Conservation (phyloP, 2,797 vertebrate genomes). For the Euthynnus affinis region DNA sequence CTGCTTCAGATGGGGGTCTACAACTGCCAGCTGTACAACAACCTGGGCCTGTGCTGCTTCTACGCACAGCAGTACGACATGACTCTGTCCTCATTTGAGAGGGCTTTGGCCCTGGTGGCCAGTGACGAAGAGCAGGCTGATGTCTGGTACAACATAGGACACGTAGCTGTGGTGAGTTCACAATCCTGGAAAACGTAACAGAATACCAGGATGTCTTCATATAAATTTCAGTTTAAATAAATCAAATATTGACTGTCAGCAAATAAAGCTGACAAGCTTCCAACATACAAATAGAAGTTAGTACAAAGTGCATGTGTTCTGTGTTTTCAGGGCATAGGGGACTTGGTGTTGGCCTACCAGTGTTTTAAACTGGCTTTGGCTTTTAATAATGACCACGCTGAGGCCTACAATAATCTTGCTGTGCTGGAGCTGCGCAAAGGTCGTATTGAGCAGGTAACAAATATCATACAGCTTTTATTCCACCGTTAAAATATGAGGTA, state of each 20-base stretch:
- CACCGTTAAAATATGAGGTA: slow-evolving; percentile 7
- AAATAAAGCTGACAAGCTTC: slow-evolving; percentile 3
- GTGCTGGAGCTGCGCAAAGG: slow-evolving; percentile 95
- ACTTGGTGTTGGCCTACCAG: slow-evolving; percentile 93
- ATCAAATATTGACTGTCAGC: neutral
- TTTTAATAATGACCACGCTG: slow-evolving; percentile 93
- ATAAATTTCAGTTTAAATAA: slow-evolving; percentile 7
- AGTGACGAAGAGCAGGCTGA: slow-evolving; percentile 95
- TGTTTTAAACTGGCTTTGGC: slow-evolving; percentile 94
- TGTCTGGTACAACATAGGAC: slow-evolving; percentile 98
- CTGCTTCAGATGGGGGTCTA: slow-evolving; percentile 98
- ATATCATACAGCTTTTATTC: neutral
- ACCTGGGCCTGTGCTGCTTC: slow-evolving; percentile 98
- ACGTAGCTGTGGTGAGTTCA: slow-evolving; percentile 94
- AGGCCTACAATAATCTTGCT: slow-evolving; percentile 97
- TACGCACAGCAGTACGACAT: slow-evolving; percentile 99
- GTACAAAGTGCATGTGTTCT: slow-evolving; percentile 34
- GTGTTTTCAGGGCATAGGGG: slow-evolving; percentile 91
- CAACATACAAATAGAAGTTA: neutral
- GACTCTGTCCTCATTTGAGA: slow-evolving; percentile 96
- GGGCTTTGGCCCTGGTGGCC: slow-evolving; percentile 92
- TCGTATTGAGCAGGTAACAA: slow-evolving; percentile 91
- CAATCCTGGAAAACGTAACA: neutral
- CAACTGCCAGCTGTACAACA: slow-evolving; percentile 98
- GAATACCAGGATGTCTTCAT: slow-evolving; percentile 2